Conservation (phyloP, 2,113 vertebrate genomes). For the Pluvianellus socialis region DNA sequence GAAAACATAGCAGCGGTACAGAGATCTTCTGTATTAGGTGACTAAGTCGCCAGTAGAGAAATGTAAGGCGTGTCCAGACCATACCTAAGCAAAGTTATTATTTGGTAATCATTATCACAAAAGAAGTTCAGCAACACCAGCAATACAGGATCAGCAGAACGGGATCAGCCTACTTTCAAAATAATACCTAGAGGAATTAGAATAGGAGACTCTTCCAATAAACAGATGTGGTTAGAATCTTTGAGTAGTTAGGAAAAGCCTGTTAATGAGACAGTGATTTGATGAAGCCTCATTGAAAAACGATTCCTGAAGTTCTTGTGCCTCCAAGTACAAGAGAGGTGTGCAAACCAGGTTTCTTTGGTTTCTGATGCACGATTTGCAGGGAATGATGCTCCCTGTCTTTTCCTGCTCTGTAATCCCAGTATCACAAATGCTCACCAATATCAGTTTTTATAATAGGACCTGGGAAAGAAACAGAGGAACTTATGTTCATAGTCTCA, state of each 20-base stretch:
- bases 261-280: neutral
- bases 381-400: neutral
- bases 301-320: neutral
- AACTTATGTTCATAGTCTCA: neutral
- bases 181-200: neutral
- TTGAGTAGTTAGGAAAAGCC: neutral
- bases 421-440: neutral
- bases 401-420: neutral
- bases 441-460: neutral
- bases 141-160: neutral
- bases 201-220: neutral
- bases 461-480: neutral
- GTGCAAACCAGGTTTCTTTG: neutral
- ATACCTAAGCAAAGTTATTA: neutral
- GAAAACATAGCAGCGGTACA: neutral
- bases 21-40: neutral
- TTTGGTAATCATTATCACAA: neutral
- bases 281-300: conserved; percentile 15
- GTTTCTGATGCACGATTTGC: neutral
- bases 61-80: no score
- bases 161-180: neutral
- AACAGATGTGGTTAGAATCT: neutral
- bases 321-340: neutral
- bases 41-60: neutral
- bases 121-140: neutral